These are phyloP conservation scores for Chelmon rostratus DNA, from an alignment of 2,797 vertebrate genomes.

Conservation along the genomic window DNA sequence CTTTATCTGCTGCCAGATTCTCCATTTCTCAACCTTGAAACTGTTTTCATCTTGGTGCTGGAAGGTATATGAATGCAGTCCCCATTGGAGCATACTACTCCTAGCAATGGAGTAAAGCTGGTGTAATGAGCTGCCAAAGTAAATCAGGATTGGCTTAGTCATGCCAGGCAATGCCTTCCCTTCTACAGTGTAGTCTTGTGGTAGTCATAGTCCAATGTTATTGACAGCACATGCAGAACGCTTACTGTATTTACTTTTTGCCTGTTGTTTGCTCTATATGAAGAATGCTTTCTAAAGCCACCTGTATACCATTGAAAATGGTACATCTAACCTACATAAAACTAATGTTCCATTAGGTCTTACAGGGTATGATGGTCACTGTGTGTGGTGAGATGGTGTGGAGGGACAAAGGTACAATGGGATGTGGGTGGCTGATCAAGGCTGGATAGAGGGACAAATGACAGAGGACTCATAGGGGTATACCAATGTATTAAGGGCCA, in stretches of 20 bases:
- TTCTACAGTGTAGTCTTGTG: neutral
- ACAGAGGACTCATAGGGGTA: neutral
- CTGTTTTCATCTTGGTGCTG: neutral
- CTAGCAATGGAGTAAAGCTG: neutral
- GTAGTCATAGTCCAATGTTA: neutral
- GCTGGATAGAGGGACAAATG: neutral
- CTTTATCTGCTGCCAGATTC: conserved; percentile 11
- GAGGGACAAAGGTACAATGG: neutral
- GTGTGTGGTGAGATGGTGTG: no score
- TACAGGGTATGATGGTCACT: neutral
- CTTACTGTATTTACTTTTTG: neutral
- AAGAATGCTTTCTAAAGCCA: neutral
- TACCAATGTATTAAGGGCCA: neutral
- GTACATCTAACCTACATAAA: no score
- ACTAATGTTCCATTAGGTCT: neutral
- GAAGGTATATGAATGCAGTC: neutral
- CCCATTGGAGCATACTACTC: neutral
- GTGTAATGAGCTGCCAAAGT: neutral
- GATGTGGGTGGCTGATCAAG: neutral
- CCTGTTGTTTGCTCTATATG: neutral
- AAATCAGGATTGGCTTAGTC: neutral
- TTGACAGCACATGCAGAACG: neutral
- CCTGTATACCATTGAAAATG: neutral
- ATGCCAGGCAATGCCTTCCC: neutral
- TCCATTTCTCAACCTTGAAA: conserved; percentile 6